Percentiles rank a stretch among this genome's conserved stretches.
Evolutionary conservation across 2,888 invertebrate genomes (phyloP).

Genomic region (Chamaedrilus cognettii): DNA sequence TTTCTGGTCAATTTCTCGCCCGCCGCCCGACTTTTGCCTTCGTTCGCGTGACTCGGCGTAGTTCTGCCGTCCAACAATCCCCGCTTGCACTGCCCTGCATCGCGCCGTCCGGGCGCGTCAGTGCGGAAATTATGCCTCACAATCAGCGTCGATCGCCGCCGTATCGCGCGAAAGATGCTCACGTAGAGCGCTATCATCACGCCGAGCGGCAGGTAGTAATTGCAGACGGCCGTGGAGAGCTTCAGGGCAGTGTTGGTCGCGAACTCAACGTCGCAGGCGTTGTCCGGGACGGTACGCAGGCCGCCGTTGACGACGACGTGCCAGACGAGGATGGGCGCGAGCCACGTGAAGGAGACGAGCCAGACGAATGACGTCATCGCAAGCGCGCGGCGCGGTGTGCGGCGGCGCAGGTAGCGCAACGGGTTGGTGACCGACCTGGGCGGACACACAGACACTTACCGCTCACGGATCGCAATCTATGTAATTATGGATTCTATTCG

Average conservation of each 20-base stretch:
- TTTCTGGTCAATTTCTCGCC: not conserved
- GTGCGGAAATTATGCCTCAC: constrained; percentile 41
- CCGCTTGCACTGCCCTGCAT: not conserved
- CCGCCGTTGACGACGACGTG: constrained; percentile 57
- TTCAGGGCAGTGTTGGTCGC: constrained; percentile 61
- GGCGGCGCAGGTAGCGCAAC: too few relatives aligned
- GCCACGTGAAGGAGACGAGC: constrained; percentile 61
- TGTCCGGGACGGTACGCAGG: constrained; percentile 45
- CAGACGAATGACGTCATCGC: too few relatives aligned
- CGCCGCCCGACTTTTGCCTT: not conserved
- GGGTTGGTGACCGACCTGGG: too few relatives aligned
- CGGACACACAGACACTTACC: too few relatives aligned
- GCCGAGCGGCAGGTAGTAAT: constrained; percentile 62
- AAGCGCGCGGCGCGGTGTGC: too few relatives aligned
- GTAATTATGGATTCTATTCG: too few relatives aligned
- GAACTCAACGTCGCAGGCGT: constrained; percentile 63
- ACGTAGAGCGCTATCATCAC: constrained; percentile 62
- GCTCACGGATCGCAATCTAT: too few relatives aligned
- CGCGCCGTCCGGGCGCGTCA: too few relatives aligned
- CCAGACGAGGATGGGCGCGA: constrained; percentile 63
- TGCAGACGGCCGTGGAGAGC: constrained; percentile 61
- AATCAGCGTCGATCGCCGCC: constrained; percentile 59
- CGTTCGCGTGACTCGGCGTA: too few relatives aligned
- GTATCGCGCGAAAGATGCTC: constrained; percentile 62
- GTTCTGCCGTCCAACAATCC: too few relatives aligned